Conservation (phyloP, 2,888 invertebrate genomes). For the Aplocera efformata region DNA sequence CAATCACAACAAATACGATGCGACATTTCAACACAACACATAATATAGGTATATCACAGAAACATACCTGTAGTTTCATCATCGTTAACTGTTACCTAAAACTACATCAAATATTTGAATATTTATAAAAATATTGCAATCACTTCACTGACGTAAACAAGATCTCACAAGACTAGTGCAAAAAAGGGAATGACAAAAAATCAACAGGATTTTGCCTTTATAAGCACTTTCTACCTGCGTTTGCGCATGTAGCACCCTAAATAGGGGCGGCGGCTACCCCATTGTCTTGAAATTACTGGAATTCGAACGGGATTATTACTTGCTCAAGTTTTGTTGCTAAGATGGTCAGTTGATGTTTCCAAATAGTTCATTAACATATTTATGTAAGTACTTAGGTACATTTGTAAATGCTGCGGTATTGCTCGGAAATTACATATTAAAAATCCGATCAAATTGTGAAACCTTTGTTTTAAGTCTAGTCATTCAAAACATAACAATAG, state of each 20-base stretch:
- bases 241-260: constrained; percentile 14
- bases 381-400: too few relatives aligned
- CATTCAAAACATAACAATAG: too few relatives aligned
- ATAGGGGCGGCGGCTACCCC: constrained; percentile 22
- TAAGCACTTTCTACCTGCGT: constrained; percentile 21
- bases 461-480: too few relatives aligned
- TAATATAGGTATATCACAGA: neutral
- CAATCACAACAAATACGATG: neutral
- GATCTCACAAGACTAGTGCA: constrained; percentile 6
- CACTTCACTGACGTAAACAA: constrained; percentile 11
- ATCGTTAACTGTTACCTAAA: neutral
- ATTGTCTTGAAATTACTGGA: constrained; percentile 20
- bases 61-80: constrained; percentile 12
- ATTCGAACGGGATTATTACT: constrained; percentile 7
- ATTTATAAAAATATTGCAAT: constrained; percentile 7
- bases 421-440: too few relatives aligned
- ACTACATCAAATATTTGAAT: neutral
- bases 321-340: constrained; percentile 5
- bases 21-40: too few relatives aligned
- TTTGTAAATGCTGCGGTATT: too few relatives aligned
- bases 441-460: too few relatives aligned
- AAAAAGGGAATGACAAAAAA: constrained; percentile 20
- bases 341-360: neutral
- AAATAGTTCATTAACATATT: too few relatives aligned
- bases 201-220: constrained; percentile 6